A percentile compares a stretch with the other conserved stretches of the same genome.
These are phyloP conservation scores for Oophaga pumilio DNA, from an alignment of 2,113 vertebrate species.

Conservation along the genomic window DNA sequence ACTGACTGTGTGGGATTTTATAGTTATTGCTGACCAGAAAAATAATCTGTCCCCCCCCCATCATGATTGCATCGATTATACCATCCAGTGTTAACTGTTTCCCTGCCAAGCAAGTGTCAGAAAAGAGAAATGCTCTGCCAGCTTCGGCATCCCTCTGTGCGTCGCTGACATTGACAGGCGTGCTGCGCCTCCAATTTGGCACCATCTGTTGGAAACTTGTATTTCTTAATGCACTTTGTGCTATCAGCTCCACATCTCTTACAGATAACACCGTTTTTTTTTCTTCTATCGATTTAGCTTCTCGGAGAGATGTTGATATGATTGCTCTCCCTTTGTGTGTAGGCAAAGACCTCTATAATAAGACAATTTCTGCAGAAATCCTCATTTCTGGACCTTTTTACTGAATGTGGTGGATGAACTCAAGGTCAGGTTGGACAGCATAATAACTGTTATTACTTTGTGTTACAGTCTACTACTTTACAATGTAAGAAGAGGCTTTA, in stretches of 20 bases:
- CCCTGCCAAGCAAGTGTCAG: neutral
- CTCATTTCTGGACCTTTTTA: constrained; percentile 14
- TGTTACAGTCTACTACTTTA: neutral
- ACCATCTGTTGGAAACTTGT: constrained; percentile 4
- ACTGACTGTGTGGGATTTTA: too few relatives aligned
- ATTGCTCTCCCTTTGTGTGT: constrained; percentile 19
- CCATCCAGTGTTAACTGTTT: neutral
- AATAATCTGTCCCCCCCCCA: neutral
- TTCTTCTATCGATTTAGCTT: constrained; percentile 16
- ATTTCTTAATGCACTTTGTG: constrained; percentile 25
- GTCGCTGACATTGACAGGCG: neutral
- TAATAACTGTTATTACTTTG: constrained; percentile 13
- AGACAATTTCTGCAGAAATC: neutral
- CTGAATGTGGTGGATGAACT: constrained; percentile 6
- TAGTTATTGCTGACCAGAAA: too few relatives aligned
- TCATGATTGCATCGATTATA: too few relatives aligned
- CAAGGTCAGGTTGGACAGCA: neutral
- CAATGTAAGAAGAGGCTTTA: neutral
- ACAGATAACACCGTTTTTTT: neutral
- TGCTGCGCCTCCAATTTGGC: constrained; percentile 5
- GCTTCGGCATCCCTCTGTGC: neutral
- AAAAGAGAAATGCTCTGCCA: neutral
- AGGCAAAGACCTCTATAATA: neutral
- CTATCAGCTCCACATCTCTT: constrained; percentile 7
- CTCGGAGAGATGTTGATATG: constrained; percentile 31